These are phyloP conservation scores for Aepyceros melampus DNA, from an alignment of 2,113 vertebrate genomes.

Conservation along the genomic window DNA sequence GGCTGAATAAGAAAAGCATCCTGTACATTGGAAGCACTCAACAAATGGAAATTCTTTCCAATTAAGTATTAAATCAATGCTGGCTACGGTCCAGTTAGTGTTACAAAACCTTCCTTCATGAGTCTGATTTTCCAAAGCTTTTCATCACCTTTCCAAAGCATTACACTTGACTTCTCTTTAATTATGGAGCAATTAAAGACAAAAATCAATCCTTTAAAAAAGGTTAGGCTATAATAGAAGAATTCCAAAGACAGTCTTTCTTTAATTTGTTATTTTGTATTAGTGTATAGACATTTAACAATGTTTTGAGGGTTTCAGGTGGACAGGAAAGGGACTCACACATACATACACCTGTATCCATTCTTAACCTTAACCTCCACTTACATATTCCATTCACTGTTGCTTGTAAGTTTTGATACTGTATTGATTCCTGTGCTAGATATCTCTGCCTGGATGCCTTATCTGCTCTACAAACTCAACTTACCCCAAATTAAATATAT, in stretches of 20 bases:
- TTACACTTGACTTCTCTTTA: background rate
- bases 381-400: background rate
- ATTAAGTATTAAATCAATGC: background rate
- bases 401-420: background rate
- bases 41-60: background rate
- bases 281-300: background rate
- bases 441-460: background rate
- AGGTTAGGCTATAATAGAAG: background rate
- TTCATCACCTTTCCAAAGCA: background rate
- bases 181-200: background rate
- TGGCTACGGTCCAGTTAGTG: background rate
- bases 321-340: background rate
- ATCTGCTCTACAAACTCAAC: background rate
- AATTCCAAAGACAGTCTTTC: background rate
- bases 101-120: background rate
- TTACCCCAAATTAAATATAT: background rate
- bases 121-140: background rate
- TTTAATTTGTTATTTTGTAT: background rate
- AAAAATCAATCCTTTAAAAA: background rate
- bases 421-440: background rate
- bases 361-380: background rate
- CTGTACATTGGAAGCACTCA: accelerated
- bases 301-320: background rate
- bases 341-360: background rate
- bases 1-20: background rate